A percentile compares a stretch with the other conserved stretches of the same genome.
These are phyloP conservation scores for Keiferia lycopersicella DNA, from an alignment of 2,888 invertebrate species.

Conservation along the genomic window DNA sequence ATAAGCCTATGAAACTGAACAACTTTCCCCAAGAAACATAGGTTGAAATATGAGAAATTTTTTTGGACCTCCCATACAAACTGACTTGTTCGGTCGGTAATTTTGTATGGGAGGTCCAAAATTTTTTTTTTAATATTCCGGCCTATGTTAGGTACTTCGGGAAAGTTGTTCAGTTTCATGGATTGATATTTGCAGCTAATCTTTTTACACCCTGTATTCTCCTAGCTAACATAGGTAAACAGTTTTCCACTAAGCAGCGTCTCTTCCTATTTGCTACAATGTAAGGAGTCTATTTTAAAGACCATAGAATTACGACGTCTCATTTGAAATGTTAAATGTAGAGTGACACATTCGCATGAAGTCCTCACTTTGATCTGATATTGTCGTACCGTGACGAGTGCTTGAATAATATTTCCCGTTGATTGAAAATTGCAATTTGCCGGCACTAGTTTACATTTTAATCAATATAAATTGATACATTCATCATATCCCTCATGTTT, in stretches of 20 bases:
- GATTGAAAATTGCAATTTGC: conserved; percentile 17
- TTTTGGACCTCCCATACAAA: too few species aligned
- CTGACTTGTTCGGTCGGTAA: too few species aligned
- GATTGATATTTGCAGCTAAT: too few species aligned
- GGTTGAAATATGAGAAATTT: too few species aligned
- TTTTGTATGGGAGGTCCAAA: too few species aligned
- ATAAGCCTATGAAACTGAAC: too few species aligned
- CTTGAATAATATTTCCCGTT: conserved; percentile 9
- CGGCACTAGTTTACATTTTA: conserved; percentile 28
- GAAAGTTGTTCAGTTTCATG: too few species aligned
- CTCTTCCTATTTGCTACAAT: background rate
- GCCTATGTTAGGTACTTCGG: too few species aligned
- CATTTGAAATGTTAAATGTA: conserved; percentile 2
- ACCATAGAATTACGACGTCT: background rate
- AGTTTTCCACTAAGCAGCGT: background rate
- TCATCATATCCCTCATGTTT: conserved; percentile 44
- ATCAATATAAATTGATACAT: conserved; percentile 44
- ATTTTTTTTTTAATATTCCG: too few species aligned
- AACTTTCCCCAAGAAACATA: too few species aligned
- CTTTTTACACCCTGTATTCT: too few species aligned
- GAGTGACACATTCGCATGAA: conserved; percentile 1
- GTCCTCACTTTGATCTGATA: background rate
- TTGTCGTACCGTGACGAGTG: background rate
- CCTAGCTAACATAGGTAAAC: too few species aligned
- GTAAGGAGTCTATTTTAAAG: conserved; percentile 1